A percentile compares a stretch with the other conserved stretches of the same genome.
phyloP scores from a whole-genome alignment of 2,888 invertebrate species.

The Bombylius major region DNA sequence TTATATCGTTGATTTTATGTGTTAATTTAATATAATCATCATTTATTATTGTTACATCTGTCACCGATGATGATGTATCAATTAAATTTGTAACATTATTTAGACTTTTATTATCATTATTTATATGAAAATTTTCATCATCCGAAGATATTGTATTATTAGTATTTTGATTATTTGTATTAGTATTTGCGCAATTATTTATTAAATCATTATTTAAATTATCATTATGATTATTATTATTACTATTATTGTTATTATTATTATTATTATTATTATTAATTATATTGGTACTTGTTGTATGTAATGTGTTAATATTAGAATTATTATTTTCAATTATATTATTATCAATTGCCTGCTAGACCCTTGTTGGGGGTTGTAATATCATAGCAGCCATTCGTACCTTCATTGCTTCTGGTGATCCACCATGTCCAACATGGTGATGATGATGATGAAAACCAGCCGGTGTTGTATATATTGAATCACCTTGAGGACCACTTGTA shows the following conservation, averaged over 20 bases:
- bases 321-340: slow-evolving; percentile 15
- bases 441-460: slow-evolving; percentile 30
- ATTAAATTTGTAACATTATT: too few relatives aligned
- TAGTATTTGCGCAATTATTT: neutral
- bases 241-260: slow-evolving; percentile 9
- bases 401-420: slow-evolving; percentile 70
- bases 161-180: neutral
- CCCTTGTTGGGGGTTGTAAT: slow-evolving; percentile 79
- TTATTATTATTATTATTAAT: slow-evolving; percentile 9
- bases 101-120: too few relatives aligned
- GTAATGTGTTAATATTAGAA: neutral
- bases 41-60: too few relatives aligned
- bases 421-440: slow-evolving; percentile 28
- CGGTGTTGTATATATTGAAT: slow-evolving; percentile 58
- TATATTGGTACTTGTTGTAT: too few relatives aligned
- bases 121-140: too few relatives aligned
- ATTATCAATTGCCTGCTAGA: slow-evolving; percentile 41
- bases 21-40: too few relatives aligned
- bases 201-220: neutral
- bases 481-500: slow-evolving; percentile 52
- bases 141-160: neutral
- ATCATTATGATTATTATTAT: slow-evolving; percentile 6
- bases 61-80: too few relatives aligned
- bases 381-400: slow-evolving; percentile 83
- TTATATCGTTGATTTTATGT: neutral